A percentile compares a stretch with the other conserved stretches of the same genome.
phyloP scores from a whole-genome alignment of 2,888 invertebrate species.

The Leucozona laternaria region DNA sequence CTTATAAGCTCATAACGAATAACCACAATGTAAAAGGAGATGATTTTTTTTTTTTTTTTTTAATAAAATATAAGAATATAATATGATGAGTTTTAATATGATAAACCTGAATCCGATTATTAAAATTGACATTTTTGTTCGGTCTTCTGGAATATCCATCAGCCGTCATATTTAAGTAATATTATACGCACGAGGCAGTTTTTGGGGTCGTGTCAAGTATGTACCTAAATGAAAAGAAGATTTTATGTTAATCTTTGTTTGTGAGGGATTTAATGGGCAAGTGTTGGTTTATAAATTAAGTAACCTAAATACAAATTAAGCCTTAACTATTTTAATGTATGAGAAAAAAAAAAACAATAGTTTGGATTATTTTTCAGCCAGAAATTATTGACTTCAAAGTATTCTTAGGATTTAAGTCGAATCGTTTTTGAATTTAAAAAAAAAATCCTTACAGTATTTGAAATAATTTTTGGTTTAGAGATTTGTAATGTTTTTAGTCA shows the following conservation, averaged over 20 bases:
- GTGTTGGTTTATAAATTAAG: neutral
- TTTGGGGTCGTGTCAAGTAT: neutral
- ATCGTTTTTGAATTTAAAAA: too few species aligned
- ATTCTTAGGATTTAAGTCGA: too few species aligned
- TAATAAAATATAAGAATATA: neutral
- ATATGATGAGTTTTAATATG: neutral
- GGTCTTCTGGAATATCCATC: neutral
- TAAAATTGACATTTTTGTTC: neutral
- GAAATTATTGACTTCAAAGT: too few species aligned
- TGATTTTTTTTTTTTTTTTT: too few species aligned
- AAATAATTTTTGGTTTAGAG: too few species aligned
- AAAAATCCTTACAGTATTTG: too few species aligned
- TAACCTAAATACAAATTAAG: too few species aligned
- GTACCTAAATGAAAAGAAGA: neutral
- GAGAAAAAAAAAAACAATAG: too few species aligned
- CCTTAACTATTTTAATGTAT: too few species aligned
- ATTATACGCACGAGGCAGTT: neutral
- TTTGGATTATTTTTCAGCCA: too few species aligned
- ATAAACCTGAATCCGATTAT: neutral
- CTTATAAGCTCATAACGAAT: neutral
- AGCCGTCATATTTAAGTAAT: neutral
- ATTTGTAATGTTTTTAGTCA: too few species aligned
- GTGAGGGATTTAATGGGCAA: neutral
- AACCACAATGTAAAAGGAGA: constrained; percentile 2
- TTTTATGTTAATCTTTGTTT: neutral